These are phyloP conservation scores for Chloebia gouldiae DNA, from an alignment of 2,113 vertebrate species.

Conservation along the genomic window DNA sequence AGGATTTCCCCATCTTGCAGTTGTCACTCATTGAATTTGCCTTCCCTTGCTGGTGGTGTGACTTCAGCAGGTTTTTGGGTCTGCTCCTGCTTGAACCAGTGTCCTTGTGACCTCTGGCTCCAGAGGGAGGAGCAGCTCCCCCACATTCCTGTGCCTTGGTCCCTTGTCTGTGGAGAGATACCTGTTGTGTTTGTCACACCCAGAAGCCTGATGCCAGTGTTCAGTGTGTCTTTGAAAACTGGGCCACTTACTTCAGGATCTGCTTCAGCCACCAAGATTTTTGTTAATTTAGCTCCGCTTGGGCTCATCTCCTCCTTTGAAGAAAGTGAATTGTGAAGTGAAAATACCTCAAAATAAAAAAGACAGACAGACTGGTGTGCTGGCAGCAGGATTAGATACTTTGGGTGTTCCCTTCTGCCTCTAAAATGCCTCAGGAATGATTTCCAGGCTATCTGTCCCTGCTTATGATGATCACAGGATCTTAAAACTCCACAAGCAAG, in stretches of 20 bases:
- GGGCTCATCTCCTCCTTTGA: not conserved
- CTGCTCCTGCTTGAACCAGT: not conserved
- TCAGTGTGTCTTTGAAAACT: not conserved
- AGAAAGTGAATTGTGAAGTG: not conserved
- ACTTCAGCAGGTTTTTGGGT: not conserved
- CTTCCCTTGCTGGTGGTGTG: not conserved
- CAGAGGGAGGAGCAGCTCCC: not conserved
- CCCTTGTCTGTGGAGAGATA: too few relatives aligned
- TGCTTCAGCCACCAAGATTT: not conserved
- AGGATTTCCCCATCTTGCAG: not conserved
- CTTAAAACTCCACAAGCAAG: not conserved
- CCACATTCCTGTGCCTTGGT: rapidly evolving
- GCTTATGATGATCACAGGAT: not conserved
- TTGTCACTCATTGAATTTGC: not conserved
- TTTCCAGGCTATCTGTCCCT: not conserved
- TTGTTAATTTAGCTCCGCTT: not conserved
- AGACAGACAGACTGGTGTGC: not conserved
- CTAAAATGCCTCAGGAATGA: not conserved
- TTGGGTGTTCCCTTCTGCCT: not conserved
- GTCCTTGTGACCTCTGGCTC: not conserved
- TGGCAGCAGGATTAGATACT: not conserved
- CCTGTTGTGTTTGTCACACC: not conserved
- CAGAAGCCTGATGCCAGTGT: not conserved
- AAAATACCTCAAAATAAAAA: not conserved
- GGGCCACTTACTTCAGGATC: not conserved